These are phyloP conservation scores for Galbula dea DNA, from an alignment of 2,113 vertebrate genomes.

Conservation along the genomic window DNA sequence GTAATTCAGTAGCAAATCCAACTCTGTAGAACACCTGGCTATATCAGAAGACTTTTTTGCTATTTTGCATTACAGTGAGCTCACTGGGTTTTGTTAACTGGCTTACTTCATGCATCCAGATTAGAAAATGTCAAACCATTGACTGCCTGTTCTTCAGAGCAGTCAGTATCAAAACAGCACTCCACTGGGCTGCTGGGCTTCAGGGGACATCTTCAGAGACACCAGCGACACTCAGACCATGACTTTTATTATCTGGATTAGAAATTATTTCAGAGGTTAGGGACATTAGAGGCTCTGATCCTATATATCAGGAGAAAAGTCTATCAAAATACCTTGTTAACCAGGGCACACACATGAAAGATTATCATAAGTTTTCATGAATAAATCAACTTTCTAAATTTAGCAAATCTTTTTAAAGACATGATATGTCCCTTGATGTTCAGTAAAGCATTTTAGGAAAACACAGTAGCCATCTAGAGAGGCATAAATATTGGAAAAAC, in stretches of 20 bases:
- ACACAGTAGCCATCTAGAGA: background rate
- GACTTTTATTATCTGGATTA: background rate
- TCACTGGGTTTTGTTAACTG: background rate
- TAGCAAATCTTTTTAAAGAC: background rate
- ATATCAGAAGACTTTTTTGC: background rate
- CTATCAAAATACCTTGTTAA: background rate
- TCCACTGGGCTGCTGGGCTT: background rate
- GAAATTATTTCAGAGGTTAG: background rate
- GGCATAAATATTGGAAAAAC: background rate
- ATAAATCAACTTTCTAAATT: background rate
- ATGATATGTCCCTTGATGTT: background rate
- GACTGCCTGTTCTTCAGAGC: slow-evolving; percentile 1
- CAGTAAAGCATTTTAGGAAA: background rate
- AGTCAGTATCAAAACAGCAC: background rate
- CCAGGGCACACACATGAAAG: background rate
- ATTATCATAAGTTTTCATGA: background rate
- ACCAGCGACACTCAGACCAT: background rate
- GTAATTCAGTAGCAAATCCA: background rate
- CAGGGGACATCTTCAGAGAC: background rate
- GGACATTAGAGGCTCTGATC: background rate
- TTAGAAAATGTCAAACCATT: slow-evolving; percentile 33
- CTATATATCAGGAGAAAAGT: background rate
- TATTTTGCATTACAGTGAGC: background rate
- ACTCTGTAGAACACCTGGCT: background rate
- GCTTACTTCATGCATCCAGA: background rate